These are phyloP conservation scores for Cryptoblepharus egeriae DNA, from an alignment of 2,797 vertebrate species.

Conservation along the genomic window DNA sequence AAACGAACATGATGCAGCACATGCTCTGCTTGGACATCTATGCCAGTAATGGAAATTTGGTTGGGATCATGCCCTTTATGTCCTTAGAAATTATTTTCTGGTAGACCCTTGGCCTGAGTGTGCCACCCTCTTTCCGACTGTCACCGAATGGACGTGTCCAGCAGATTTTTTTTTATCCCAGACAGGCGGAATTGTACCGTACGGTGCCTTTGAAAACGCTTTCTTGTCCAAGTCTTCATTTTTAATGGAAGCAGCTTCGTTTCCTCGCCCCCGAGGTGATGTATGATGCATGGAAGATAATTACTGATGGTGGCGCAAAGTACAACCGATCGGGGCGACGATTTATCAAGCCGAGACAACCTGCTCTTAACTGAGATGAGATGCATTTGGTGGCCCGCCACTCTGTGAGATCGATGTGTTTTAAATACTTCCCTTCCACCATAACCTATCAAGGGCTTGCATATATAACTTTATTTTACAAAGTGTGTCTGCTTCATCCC, in stretches of 20 bases:
- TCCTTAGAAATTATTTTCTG: no score
- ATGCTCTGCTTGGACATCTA: no score
- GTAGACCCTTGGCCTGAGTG: no score
- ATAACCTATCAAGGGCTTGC: not conserved
- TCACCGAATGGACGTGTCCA: no score
- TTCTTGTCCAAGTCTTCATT: not conserved
- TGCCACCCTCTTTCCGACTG: no score
- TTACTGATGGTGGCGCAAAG: not conserved
- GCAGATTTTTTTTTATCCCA: not conserved
- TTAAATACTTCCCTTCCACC: not conserved
- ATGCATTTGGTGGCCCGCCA: not conserved
- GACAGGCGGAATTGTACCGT: not conserved
- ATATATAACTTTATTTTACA: not conserved
- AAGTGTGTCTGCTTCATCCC: no score
- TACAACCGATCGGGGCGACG: not conserved
- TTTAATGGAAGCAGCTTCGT: rapidly evolving
- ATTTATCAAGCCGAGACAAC: slow-evolving; percentile 16
- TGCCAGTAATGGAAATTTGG: no score
- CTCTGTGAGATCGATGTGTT: not conserved
- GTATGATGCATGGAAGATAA: not conserved
- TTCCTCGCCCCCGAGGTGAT: not conserved
- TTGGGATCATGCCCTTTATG: no score
- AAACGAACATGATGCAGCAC: no score
- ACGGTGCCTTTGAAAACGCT: no score
- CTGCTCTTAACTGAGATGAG: not conserved